Conservation (phyloP, 2,888 invertebrate species). For the Macrosiphum euphorbiae region DNA sequence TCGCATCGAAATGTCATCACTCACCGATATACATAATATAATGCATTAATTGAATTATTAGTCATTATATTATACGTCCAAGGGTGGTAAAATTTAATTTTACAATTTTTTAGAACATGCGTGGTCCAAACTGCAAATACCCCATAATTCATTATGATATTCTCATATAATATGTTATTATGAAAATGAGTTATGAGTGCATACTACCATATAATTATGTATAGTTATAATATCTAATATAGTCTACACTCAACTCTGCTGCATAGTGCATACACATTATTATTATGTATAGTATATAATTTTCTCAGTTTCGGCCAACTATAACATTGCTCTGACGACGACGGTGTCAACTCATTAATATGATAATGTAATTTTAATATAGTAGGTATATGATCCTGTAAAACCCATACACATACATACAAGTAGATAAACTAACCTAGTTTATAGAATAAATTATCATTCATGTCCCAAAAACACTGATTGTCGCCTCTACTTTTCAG, state of each 20-base stretch:
- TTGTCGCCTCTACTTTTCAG: neutral
- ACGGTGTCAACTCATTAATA: constrained; percentile 36
- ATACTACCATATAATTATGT: neutral
- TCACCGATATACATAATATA: neutral
- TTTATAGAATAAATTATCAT: constrained; percentile 7
- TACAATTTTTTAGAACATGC: neutral
- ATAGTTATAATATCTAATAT: neutral
- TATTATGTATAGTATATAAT: neutral
- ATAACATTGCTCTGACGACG: neutral
- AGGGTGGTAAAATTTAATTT: neutral
- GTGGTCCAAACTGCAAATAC: neutral
- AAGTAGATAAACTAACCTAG: neutral
- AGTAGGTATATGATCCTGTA: constrained; percentile 14
- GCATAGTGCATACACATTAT: neutral
- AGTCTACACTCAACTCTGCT: neutral
- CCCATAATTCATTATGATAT: neutral
- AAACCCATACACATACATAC: neutral
- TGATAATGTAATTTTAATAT: constrained; percentile 54
- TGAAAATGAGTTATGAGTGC: neutral
- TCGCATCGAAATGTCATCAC: neutral
- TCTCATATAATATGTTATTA: neutral
- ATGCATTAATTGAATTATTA: neutral
- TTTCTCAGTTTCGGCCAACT: neutral
- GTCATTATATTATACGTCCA: neutral
- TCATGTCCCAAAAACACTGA: neutral